Conservation (phyloP, 2,888 invertebrate species). For the Dorcus hopei region DNA sequence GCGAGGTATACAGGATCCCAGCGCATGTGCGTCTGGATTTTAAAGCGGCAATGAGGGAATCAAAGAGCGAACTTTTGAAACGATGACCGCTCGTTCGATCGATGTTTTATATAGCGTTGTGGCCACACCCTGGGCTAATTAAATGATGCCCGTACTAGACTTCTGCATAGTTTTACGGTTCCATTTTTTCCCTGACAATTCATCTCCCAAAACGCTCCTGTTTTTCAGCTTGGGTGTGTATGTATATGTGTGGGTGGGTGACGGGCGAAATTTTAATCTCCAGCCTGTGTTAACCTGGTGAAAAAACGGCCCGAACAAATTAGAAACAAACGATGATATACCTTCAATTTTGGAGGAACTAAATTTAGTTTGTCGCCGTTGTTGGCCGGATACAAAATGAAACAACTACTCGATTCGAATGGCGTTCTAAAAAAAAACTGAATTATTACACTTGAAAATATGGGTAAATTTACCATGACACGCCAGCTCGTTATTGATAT, state of each 20-base stretch:
- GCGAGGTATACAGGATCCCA: slow-evolving; percentile 16
- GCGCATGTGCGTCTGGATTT: slow-evolving; percentile 46
- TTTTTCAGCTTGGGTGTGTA: background rate
- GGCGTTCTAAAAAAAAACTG: too few relatives aligned
- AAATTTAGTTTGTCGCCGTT: background rate
- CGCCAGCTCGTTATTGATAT: too few relatives aligned
- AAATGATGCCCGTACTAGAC: slow-evolving; percentile 50
- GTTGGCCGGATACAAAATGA: too few relatives aligned
- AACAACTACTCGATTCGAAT: too few relatives aligned
- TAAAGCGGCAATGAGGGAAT: slow-evolving; percentile 50
- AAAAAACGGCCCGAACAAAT: background rate
- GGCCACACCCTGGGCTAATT: slow-evolving; percentile 52
- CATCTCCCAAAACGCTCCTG: background rate
- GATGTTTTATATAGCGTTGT: slow-evolving; percentile 51
- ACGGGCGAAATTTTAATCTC: too few relatives aligned
- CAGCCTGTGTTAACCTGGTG: background rate
- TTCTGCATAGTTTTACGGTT: slow-evolving; percentile 16
- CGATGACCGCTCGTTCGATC: slow-evolving; percentile 53
- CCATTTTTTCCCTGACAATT: background rate
- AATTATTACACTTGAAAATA: too few relatives aligned
- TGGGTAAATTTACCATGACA: too few relatives aligned
- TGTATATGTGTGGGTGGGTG: background rate
- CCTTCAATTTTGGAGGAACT: background rate
- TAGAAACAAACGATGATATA: slow-evolving; percentile 2
- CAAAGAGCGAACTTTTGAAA: slow-evolving; percentile 53